Evolutionary conservation across 2,113 vertebrate species (phyloP).

Genomic region (Ivindomyrus marchei): DNA sequence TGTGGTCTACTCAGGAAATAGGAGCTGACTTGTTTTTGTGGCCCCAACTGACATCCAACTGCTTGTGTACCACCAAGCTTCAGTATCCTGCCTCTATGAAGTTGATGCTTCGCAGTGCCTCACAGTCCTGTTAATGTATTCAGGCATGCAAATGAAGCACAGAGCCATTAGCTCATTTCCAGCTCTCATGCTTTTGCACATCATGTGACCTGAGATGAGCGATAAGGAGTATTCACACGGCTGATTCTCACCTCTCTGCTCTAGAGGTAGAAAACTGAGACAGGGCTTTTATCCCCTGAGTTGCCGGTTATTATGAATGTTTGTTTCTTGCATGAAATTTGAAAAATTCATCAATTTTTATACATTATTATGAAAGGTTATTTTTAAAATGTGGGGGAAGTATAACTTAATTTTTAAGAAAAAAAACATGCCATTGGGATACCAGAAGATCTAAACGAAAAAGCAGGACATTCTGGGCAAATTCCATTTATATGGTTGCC

Average conservation of each 20-base stretch:
- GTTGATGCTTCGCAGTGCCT: neutral
- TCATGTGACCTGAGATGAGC: neutral
- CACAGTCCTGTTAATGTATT: neutral
- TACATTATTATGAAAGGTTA: neutral
- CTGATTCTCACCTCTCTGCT: neutral
- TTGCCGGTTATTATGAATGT: neutral
- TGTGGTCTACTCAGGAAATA: neutral
- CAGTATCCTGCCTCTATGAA: neutral
- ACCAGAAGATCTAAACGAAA: neutral
- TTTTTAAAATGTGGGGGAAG: neutral
- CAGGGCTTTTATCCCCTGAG: neutral
- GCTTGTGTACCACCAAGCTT: neutral
- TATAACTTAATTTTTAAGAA: neutral
- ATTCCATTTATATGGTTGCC: neutral
- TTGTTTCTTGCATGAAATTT: neutral
- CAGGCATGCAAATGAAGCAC: neutral
- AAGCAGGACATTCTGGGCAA: neutral
- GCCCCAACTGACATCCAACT: neutral
- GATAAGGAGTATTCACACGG: neutral
- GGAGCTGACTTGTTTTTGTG: neutral
- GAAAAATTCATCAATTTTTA: neutral
- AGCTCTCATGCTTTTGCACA: neutral
- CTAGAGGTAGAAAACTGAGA: neutral
- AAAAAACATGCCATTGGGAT: neutral
- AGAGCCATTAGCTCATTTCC: neutral